These are phyloP conservation scores for Styela plicata DNA, from an alignment of 23 tunicate species.

Conservation along the genomic window DNA sequence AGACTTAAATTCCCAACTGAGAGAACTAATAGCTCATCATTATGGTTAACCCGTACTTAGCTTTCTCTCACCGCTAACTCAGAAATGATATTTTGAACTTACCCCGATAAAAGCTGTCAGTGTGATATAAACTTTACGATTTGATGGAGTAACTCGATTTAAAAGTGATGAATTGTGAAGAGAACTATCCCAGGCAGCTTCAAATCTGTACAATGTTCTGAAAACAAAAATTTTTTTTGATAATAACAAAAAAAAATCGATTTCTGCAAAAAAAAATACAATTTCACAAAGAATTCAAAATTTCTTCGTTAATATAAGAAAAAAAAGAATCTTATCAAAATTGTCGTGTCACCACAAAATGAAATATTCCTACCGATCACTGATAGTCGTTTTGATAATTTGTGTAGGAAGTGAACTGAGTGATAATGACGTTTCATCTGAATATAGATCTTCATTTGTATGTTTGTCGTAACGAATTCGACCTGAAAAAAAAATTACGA, in stretches of 20 bases:
- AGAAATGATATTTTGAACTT: neutral
- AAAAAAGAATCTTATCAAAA: too few relatives aligned
- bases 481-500: slow-evolving; percentile 24
- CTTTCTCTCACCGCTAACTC: too few relatives aligned
- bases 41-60: too few relatives aligned
- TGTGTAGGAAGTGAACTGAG: slow-evolving; percentile 80
- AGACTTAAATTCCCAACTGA: too few relatives aligned
- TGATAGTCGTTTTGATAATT: slow-evolving; percentile 60
- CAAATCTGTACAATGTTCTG: slow-evolving; percentile 76
- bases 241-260: too few relatives aligned
- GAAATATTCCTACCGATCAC: slow-evolving; percentile 67
- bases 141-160: slow-evolving; percentile 73
- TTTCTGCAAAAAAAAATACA: too few relatives aligned
- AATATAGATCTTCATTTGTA: slow-evolving; percentile 32
- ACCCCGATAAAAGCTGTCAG: slow-evolving; percentile 72
- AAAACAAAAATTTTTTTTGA: neutral
- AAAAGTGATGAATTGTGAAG: slow-evolving; percentile 67
- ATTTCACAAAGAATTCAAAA: too few relatives aligned
- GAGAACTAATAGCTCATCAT: too few relatives aligned
- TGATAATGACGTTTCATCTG: slow-evolving; percentile 48
- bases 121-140: slow-evolving; percentile 63
- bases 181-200: slow-evolving; percentile 91
- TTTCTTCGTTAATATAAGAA: too few relatives aligned
- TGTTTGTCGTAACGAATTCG: slow-evolving; percentile 53
- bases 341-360: too few relatives aligned